Evolutionary conservation across 2,888 invertebrate genomes (phyloP), one percentile per base, ranked within the genome.

Genomic region (Drosophila gaucha): DNA sequence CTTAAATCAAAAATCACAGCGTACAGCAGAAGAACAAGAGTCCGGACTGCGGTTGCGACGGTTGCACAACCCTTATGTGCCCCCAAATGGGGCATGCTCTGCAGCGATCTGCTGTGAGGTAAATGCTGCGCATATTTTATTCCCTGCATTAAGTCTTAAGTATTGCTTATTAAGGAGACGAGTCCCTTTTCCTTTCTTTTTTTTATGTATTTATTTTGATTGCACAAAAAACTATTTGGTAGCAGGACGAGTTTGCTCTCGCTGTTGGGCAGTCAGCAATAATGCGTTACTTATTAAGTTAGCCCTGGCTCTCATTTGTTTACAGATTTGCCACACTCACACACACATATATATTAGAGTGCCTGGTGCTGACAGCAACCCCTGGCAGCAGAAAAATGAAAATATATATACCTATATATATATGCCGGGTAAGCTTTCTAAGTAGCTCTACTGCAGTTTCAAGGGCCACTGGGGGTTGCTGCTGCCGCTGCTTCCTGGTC

Each of bases 1-100:
- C 86, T 84, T 84, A 86, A 84, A 84, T 86, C 84, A 84, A 84
- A 84, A 86, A 86, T 86, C 84, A 84, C 70, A 75, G 80, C 79
- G 41, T 24, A 3, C 30, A 66, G 12, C 57, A 56, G 56, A 33
- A 41, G 30, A 51, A 36, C 33, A 44, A 49, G 54, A 49, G 24
- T 12, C 3, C 12, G 12, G 14, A 43, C 47, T 76, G 67, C 52
- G 49, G 64, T 51, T 41, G 59, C 31, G 52, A 65, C 52, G 49
- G 64, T 51, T 41, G 59, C 31, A 55, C 73, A 74, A 74, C 83
- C 80, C 83, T 77, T 79, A 47, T 58, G 72, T 41, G 26, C 24
- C 18, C 16, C 18, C 33, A 20, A 58, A n/a, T 3, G 44, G 20
- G 28, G 24, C 36, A 9, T 4, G 30, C 28, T 14, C 10, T 18